Percentiles rank a stretch among this genome's conserved stretches.
Conservation (phyloP, 2,888 invertebrate species). For the Caradrina kadenii region DNA sequence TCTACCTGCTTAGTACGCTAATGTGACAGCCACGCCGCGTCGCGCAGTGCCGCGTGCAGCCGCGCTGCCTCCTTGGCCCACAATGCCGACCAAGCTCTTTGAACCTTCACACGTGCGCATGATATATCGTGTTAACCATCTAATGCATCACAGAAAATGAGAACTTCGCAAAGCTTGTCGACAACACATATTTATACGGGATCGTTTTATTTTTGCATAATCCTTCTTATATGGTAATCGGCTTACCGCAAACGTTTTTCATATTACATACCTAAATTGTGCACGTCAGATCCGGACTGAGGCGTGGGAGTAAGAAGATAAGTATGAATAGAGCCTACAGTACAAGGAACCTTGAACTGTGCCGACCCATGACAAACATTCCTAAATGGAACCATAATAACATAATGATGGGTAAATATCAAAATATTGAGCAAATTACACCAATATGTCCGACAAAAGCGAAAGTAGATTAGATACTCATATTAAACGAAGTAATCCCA, state of each 20-base stretch:
- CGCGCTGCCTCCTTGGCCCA: constrained; percentile 50
- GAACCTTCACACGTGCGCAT: constrained; percentile 67
- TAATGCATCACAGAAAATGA: constrained; percentile 62
- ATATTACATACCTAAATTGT: constrained; percentile 49
- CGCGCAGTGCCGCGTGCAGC: constrained; percentile 45
- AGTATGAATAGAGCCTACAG: constrained; percentile 31
- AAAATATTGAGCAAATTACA: constrained; percentile 47
- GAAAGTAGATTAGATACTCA: constrained; percentile 47
- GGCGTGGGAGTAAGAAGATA: constrained; percentile 19
- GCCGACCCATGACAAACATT: constrained; percentile 58
- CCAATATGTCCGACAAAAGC: constrained; percentile 50
- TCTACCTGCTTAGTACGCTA: constrained; percentile 82
- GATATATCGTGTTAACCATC: constrained; percentile 69
- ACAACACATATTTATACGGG: constrained; percentile 44
- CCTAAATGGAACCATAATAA: constrained; percentile 42
- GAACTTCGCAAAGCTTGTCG: constrained; percentile 46
- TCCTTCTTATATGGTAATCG: constrained; percentile 60
- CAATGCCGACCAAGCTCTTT: constrained; percentile 63
- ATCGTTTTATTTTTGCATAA: constrained; percentile 59
- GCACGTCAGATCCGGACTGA: constrained; percentile 26
- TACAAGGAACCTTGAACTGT: constrained; percentile 48
- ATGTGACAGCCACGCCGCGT: constrained; percentile 71
- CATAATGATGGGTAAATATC: constrained; percentile 42
- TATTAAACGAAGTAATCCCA: constrained; percentile 54
- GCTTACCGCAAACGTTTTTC: constrained; percentile 60